Evolutionary conservation across 2,113 vertebrate genomes (phyloP), one percentile per base, ranked within the genome.

Genomic region (Alligator sinensis): DNA sequence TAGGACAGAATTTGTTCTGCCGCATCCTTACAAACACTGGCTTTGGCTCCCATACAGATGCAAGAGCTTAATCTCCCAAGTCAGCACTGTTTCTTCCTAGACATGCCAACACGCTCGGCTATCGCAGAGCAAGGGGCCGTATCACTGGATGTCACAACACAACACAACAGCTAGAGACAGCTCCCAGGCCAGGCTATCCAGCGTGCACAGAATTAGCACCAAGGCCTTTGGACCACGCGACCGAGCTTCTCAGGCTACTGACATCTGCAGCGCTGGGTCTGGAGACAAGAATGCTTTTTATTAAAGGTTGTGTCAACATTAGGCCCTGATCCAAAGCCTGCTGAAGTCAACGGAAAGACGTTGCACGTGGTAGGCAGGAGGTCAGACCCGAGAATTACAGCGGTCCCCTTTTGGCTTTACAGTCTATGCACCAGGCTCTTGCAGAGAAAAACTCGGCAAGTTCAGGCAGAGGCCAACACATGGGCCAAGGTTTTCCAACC

Each of bases 171-270:
- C 27, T 47, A 79, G 84, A 54, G 30, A 15, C n/a, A 62, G 14
- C 6, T 68, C 47, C 5, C 30, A 60, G 59, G 27, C 38, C 15
- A 10, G n/a, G 10, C 68, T 74, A 81, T 16, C 34, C 57, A 17
- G 4, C 0, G 3, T 47, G 47, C n/a, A 27, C 76, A 0, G 1
- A n/a, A 74, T 14, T 21, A 77, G 10, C 57, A 14, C 7, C 17
- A 1, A 68, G 47, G 47, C 47, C 47, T 7, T 47, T 47, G 47
- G 47, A 47, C 47, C 47, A 47, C 47, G 47, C 47, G 47, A 7
- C 47, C 24, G 30, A 60, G 59, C 10, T 28, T 47, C 18, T 81
- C 19, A 24, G 38, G 30, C 54, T 30, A 21, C 34, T 38, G 30
- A 21, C 30, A 38, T 13, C 18, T 34, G 30, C 68, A 72, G 30